A percentile compares a stretch with the other conserved stretches of the same genome.
Conservation (phyloP, 2,113 vertebrate genomes). For the Pithys albifrons region DNA sequence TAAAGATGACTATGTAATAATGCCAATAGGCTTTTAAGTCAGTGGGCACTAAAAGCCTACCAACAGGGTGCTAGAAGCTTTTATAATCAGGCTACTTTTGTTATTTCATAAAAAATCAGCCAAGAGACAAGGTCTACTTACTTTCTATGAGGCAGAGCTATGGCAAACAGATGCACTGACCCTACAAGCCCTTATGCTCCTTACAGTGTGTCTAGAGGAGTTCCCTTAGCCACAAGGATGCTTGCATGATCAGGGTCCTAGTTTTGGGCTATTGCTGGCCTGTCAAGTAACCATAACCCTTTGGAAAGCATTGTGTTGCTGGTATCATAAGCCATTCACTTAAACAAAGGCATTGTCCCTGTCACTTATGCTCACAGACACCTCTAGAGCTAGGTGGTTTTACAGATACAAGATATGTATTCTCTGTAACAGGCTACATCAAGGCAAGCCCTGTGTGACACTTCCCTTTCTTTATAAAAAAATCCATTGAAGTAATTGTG, state of each 20-base stretch:
- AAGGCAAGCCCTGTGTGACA: background rate
- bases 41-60: background rate
- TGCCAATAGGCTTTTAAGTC: accelerated
- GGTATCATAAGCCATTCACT: background rate
- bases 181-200: background rate
- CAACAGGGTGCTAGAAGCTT: background rate
- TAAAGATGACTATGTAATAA: background rate
- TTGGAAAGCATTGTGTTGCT: background rate
- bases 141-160: background rate
- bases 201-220: background rate
- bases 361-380: background rate
- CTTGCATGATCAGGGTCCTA: background rate
- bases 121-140: background rate
- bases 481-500: background rate
- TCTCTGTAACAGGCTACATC: background rate
- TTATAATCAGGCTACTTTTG: background rate
- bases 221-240: background rate
- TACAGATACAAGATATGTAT: background rate
- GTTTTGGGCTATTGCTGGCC: background rate
- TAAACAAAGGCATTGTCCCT: background rate
- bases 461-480: background rate
- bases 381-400: background rate
- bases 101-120: background rate
- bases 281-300: background rate
- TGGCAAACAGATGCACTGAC: background rate